Evolutionary conservation across 1,140 invertebrate genomes (phyloP), one percentile per base, ranked within the genome.

Genomic region (Ceratina japonica): DNA sequence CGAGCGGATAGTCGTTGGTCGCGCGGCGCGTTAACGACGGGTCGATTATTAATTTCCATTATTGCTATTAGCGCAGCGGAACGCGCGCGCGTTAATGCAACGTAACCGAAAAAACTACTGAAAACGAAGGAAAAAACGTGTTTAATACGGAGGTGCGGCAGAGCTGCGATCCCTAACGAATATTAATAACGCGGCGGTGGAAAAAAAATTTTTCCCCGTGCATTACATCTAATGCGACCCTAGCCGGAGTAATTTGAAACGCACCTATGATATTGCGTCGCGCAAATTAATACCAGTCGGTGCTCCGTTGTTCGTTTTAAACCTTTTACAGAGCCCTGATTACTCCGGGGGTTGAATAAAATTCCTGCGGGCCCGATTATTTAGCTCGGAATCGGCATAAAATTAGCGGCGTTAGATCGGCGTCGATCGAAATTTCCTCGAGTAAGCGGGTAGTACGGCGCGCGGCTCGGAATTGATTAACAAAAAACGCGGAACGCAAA

Each of bases 181-280:
- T 91, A 91, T 92, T 91, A 92, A 92, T 92, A 92, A 91, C 88
- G 84, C 90, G 86, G 88, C 86, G 87, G 88, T 91, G 88, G 91
- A 91, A 58, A 58, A 92, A 92, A 92, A 90, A 89, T 92, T 91
- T 91, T 44, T 44, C 37, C 88, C 89, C 89, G 86, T 88, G 86
- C 89, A 86, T 89, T 88, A 88, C 81, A 86, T 89, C 87, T 89
- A 90, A 91, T 90, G 89, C 88, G 89, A 89, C 89, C 88, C 88
- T 87, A 86, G 85, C 88, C 85, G 78, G 87, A 58, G 69, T 83
- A 84, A 84, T 84, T 72, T 49, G 59, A 71, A 59, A 63, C 51
- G 59, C 59, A 64, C 16, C 3, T 56, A 58, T 24, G 22, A 64
- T 54, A 20, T 3, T 12, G 18, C 24, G 49, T 51, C 44, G 75